Percentiles rank a stretch among this genome's conserved stretches.
phyloP scores from a whole-genome alignment of 1,140 invertebrate genomes.

The Neodiprion fabricii region DNA sequence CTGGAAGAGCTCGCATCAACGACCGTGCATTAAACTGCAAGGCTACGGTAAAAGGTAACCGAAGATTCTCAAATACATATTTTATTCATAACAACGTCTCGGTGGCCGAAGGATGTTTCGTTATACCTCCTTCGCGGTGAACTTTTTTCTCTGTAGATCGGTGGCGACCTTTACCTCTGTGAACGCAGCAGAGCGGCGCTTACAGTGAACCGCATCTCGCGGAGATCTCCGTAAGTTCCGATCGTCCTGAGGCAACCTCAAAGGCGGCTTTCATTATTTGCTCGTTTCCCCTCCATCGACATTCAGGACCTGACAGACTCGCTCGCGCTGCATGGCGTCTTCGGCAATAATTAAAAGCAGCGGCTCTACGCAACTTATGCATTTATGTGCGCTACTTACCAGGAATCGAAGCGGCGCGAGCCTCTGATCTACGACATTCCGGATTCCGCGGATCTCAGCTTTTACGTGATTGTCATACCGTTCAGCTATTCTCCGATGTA shows the following conservation, averaged over 20 bases:
- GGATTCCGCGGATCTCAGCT: slow-evolving; percentile 11
- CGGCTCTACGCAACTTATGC: slow-evolving; percentile 11
- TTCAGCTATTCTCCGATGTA: not conserved
- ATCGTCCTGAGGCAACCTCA: not conserved
- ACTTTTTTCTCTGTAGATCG: not conserved
- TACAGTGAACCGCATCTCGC: not conserved
- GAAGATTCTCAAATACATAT: not conserved
- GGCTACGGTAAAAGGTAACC: not conserved
- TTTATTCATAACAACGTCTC: not conserved
- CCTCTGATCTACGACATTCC: slow-evolving; percentile 26
- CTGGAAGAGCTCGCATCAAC: no score
- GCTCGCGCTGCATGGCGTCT: slow-evolving; percentile 2
- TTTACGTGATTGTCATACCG: slow-evolving; percentile 37
- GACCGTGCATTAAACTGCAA: not conserved
- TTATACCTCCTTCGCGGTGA: not conserved
- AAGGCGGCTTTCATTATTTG: slow-evolving; percentile 5
- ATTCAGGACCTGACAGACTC: not conserved
- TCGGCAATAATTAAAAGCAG: slow-evolving; percentile 15
- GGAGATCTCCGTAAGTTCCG: not conserved
- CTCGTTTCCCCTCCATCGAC: not conserved
- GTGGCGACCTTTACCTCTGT: not conserved
- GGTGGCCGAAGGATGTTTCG: not conserved
- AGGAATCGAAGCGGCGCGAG: slow-evolving; percentile 14
- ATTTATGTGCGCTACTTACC: slow-evolving; percentile 8
- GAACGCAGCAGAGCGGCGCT: not conserved